Evolutionary conservation across 2,113 vertebrate species (phyloP), one percentile per base, ranked within the genome.

Genomic region (Nycticorax nycticorax): DNA sequence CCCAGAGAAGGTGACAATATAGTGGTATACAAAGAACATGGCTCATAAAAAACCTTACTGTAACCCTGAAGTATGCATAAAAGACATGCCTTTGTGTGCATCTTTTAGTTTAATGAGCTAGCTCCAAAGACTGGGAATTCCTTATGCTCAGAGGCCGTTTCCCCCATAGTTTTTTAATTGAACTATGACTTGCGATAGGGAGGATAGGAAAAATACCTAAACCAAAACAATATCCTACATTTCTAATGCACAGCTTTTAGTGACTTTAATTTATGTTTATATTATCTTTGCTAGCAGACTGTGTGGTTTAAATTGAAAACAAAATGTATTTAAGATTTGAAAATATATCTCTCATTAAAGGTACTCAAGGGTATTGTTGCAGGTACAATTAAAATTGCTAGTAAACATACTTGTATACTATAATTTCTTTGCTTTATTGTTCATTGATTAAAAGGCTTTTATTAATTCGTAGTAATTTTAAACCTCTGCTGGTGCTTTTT

Each of bases 21-120:
- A 82, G 14, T 0, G 1, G 19, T 33, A 19, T 39, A 21, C 13
- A 50, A 52, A 76, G 19, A 53, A 41, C 2, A 3, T 1, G 5
- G 50, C 26, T 90, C 33, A 73, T 47, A 48, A 57, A 56, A 78
- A 69, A 52, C 6, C 12, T 74, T 57, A 20, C 18, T 68, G 53
- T 73, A 68, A 74, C 23, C 3, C 28, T 56, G 30, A 56, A 79
- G 7, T 50, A 24, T 19, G 10, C 23, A 59, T 21, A 63, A 53
- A 77, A 85, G 14, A 32, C 39, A 68, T 55, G n/a, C 3, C 22
- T 88, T 60, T 71, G 11, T 47, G 16, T 41, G 39, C 67, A 21
- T 11, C 14, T 32, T 73, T 57, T 86, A 83, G 24, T 30, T 78
- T 83, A 45, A 68, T 26, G 10, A 81, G 12, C 15, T 81, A 21